Evolutionary conservation across 2,113 vertebrate species (phyloP), one percentile per base, ranked within the genome.

Genomic region (Cichladusa arquata): DNA sequence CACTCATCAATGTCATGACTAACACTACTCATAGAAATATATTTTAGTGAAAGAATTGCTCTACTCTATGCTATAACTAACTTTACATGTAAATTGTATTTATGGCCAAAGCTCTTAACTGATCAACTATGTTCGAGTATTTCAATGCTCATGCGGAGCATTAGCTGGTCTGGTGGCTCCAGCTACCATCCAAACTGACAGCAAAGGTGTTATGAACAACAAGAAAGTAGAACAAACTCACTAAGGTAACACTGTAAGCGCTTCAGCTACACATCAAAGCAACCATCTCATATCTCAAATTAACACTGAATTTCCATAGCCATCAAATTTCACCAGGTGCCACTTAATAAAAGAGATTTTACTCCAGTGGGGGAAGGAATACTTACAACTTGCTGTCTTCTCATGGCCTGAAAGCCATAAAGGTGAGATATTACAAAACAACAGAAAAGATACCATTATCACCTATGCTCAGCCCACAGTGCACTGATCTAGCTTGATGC

Each of bases 231-330:
- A 93, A 50, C 25, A 81, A 78, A 36, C 28, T 83, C 53, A 60
- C 50, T 40, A 56, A 79, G 28, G 12, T 40, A 80, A 64, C 0
- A 0, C 26, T 72, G 16, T 48, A 89, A 76, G 34, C 1, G 0
- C 36, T 72, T 89, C 78, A 87, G 20, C 23, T 73, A 87, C 74
- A 88, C 36, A 45, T 51, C 42, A 81, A 71, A 71, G 57, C n/a
- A 8, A 54, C 5, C 25, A 42, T 42, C 40, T 79, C 8, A 1
- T 79, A 45, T 33, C 34, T 87, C 92, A 92, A 65, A 81, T 69
- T 61, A 89, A 48, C 19, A 64, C 11, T 42, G 28, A 61, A 91
- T 56, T 78, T 88, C 34, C 31, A 28, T 31, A 48, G 47, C 38
- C 9, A 4, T 60, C 70, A 91, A 56, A 51, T 91, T 81, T 91